phyloP scores from a whole-genome alignment of 2,113 vertebrate genomes.

The Calyptommatus sinebrachiatus region DNA sequence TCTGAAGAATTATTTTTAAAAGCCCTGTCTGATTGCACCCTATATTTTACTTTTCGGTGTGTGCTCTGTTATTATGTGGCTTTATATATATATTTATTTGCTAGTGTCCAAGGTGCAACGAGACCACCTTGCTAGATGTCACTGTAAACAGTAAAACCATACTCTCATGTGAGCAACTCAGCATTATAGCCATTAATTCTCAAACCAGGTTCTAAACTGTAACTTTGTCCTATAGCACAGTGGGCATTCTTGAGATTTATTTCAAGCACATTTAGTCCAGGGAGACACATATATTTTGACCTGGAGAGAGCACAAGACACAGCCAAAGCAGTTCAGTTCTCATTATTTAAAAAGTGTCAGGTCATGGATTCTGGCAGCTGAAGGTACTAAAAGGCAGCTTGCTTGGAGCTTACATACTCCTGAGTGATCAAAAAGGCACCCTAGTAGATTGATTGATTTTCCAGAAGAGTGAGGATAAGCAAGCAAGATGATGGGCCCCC shows the following conservation, averaged over 20 bases:
- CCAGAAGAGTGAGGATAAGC: not conserved
- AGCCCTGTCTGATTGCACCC: not conserved
- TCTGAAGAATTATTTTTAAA: too few species aligned
- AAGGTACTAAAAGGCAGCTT: slow-evolving; percentile 23
- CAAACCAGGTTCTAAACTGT: slow-evolving; percentile 3
- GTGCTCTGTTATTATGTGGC: not conserved
- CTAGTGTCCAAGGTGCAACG: not conserved
- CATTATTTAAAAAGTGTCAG: slow-evolving; percentile 17
- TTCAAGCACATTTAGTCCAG: slow-evolving; percentile 7
- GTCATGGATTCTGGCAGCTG: not conserved
- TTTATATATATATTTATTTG: not conserved
- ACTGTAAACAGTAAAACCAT: not conserved
- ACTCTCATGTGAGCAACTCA: slow-evolving; percentile 3
- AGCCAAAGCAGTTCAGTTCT: not conserved
- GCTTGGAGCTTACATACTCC: not conserved
- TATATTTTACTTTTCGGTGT: not conserved
- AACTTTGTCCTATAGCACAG: not conserved
- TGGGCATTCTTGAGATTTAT: not conserved
- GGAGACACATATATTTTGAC: slow-evolving; percentile 7
- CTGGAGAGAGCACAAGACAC: slow-evolving; percentile 7
- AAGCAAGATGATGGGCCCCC: not conserved
- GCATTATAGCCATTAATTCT: not conserved
- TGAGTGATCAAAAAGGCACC: slow-evolving; percentile 7
- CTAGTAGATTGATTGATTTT: not conserved
- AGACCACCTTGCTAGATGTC: not conserved